phyloP scores from a whole-genome alignment of 2,888 invertebrate species.

The Thalpophila matura region DNA sequence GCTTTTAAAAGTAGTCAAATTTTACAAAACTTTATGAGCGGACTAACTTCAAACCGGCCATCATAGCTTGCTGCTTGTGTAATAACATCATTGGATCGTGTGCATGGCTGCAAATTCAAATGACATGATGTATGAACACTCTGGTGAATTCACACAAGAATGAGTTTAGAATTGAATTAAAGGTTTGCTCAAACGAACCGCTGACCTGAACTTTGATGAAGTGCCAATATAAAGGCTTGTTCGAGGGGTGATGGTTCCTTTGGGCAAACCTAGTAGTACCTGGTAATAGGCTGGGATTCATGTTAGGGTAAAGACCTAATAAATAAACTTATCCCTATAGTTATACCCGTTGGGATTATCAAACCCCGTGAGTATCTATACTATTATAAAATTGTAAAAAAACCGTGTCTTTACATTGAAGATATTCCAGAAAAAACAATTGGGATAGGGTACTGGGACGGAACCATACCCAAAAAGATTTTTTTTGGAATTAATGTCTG shows the following conservation, averaged over 20 bases:
- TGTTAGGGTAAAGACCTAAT: conserved; percentile 55
- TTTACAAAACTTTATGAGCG: too few relatives aligned
- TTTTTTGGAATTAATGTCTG: too few relatives aligned
- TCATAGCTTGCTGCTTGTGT: too few relatives aligned
- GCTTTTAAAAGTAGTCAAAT: too few relatives aligned
- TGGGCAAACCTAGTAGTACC: conserved; percentile 41
- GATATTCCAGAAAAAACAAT: too few relatives aligned
- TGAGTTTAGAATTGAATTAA: conserved; percentile 33
- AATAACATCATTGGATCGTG: conserved; percentile 1
- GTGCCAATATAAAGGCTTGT: not conserved
- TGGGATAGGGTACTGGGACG: too few relatives aligned
- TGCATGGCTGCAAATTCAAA: conserved; percentile 30
- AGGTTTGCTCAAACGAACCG: conserved; percentile 46
- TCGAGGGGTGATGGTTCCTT: not conserved
- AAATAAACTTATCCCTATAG: conserved; percentile 41
- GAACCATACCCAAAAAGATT: too few relatives aligned
- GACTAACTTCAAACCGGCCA: too few relatives aligned
- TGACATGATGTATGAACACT: conserved; percentile 33
- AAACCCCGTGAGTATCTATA: conserved; percentile 54
- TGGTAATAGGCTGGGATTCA: conserved; percentile 48
- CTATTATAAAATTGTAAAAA: too few relatives aligned
- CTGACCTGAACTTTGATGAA: not conserved
- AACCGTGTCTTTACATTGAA: too few relatives aligned
- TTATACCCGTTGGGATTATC: conserved; percentile 51
- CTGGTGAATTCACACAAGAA: conserved; percentile 28